Base-by-base conservation (phyloP, 1,140 invertebrate species). In the Leguminivora glycinivorella region DNA sequence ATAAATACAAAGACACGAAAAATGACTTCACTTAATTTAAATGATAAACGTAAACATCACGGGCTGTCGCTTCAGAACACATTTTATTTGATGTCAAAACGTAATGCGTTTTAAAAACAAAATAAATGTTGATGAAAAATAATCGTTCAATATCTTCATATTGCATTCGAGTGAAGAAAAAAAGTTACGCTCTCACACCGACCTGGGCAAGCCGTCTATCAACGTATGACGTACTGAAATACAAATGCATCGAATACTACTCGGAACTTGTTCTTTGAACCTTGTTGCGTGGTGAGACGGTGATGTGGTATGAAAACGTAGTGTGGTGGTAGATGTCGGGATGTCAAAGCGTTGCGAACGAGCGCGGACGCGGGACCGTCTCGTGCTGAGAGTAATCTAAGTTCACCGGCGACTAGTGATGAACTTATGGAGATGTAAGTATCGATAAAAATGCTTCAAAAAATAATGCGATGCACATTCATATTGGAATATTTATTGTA, bases 371-470 rank as follows among this genome's bases (percentile, higher is more conserved):
- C 83, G 79, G 87, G 87, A 88, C 87, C 88, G 85, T 91, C 83
- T 91, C 89, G 87, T 91, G 89, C 89, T 91, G 89, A 89, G 89
- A 91, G 89, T 81, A 91, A 91, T 91, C 89, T 89, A 75, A 82
- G 80, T 68, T 84, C 80, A 91, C 80, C 85, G 80, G 77, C 69
- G 73, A 26, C 47, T 83, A 90, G 83, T 71, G 83, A 75, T 85
- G 85, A 68, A 19, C 9, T 12, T 56, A 10, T 9, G 26, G 31
- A 40, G 58, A 69, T 73, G 74, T 77, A 75, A 71, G 52, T 81
- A 80, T 85, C 83, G 84, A 87, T 83, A 72, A 70, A 12, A 22
- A 2, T 10, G 31, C 69, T 1, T n/a, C 43, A 17, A 6, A 17
- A 17, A 17, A 47, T 17, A 14, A 47, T 17, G 43, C n/a, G n/a